phyloP scores from a whole-genome alignment of 2,888 invertebrate genomes.

The Lasioglossum pauxillum region DNA sequence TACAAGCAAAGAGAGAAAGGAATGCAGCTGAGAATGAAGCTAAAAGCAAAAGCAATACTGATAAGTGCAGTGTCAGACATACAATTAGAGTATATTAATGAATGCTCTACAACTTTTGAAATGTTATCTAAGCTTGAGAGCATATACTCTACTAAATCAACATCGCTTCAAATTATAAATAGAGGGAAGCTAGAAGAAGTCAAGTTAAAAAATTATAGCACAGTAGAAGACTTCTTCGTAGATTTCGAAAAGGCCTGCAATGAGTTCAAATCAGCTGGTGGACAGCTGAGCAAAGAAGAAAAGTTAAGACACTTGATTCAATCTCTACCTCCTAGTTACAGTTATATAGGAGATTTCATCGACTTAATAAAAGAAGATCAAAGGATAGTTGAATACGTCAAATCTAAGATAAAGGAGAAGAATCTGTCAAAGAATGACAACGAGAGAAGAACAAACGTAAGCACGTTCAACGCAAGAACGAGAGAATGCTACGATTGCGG shows the following conservation, averaged over 20 bases:
- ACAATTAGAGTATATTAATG: too few relatives aligned
- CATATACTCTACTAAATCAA: too few relatives aligned
- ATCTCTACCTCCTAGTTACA: background rate
- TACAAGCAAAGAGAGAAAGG: background rate
- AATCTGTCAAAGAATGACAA: background rate
- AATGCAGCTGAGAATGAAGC: background rate
- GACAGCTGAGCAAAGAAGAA: background rate
- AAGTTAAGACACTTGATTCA: background rate
- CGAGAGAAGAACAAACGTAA: background rate
- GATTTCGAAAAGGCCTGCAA: background rate
- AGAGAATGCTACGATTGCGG: background rate
- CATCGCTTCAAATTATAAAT: too few relatives aligned
- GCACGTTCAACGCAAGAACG: background rate
- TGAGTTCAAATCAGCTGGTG: slow-evolving; percentile 10
- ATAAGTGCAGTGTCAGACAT: too few relatives aligned
- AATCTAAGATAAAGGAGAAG: background rate
- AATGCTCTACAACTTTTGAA: too few relatives aligned
- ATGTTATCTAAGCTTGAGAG: too few relatives aligned
- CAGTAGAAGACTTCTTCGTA: background rate
- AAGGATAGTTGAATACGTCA: background rate
- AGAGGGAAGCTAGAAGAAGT: background rate
- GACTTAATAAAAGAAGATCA: background rate
- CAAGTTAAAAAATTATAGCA: background rate
- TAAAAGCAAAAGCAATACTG: too few relatives aligned
- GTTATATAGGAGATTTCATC: too few relatives aligned